Percentiles rank a stretch among this genome's conserved stretches.
These are phyloP conservation scores for Castor canadensis DNA, from an alignment of 2,113 vertebrate genomes.

Conservation along the genomic window DNA sequence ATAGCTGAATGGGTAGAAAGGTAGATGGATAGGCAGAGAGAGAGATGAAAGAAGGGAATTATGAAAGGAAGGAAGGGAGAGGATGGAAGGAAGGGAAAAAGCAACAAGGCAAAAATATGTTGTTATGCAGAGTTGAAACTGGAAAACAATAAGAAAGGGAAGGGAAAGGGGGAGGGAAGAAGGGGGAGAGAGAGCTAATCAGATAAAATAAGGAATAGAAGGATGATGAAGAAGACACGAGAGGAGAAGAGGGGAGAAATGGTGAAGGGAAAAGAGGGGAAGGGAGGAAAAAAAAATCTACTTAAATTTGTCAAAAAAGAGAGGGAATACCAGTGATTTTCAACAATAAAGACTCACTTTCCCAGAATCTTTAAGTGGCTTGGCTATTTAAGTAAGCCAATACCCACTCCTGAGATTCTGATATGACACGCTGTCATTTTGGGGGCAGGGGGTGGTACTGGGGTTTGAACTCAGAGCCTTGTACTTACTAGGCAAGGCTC, in stretches of 20 bases:
- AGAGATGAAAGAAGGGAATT: neutral
- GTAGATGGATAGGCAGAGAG: neutral
- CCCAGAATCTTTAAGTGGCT: neutral
- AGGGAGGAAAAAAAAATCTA: neutral
- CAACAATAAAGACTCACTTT: neutral
- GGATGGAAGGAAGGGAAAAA: no score
- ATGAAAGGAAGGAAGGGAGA: neutral
- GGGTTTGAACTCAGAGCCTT: no score
- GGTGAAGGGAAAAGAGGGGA: neutral
- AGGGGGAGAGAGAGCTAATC: no score
- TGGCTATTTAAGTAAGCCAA: neutral
- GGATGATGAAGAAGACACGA: neutral
- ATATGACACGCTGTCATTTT: no score
- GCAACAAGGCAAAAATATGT: no score
- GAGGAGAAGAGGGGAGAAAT: neutral
- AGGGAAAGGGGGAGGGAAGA: rapidly evolving
- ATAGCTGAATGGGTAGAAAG: no score
- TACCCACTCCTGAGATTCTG: neutral
- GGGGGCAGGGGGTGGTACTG: no score
- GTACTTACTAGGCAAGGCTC: no score
- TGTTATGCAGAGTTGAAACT: no score
- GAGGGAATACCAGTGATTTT: neutral
- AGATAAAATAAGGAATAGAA: neutral
- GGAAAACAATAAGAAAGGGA: rapidly evolving
- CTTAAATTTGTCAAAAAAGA: neutral